phyloP scores from a whole-genome alignment of 2,113 vertebrate species.

The Ameiurus melas region DNA sequence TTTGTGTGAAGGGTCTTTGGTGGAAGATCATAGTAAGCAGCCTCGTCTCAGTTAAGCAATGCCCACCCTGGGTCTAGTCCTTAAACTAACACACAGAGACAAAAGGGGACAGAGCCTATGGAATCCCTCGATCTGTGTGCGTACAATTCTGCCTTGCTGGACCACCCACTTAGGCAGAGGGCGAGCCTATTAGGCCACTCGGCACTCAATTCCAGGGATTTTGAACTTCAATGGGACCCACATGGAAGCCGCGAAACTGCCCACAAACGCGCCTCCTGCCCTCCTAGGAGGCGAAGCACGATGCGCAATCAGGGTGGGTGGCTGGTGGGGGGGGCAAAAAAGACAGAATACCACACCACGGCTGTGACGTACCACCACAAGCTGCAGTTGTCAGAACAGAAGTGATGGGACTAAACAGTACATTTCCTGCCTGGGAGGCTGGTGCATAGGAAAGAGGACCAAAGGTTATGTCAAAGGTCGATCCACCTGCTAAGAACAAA shows the following conservation, averaged over 20 bases:
- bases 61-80: conserved; percentile 60
- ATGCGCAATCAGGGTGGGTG: conserved; percentile 44
- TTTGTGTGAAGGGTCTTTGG: conserved; percentile 40
- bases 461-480: conserved; percentile 55
- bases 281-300: conserved; percentile 43
- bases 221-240: conserved; percentile 65
- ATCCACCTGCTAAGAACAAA: conserved; percentile 66
- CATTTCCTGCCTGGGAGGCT: conserved; percentile 52
- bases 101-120: conserved; percentile 54
- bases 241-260: conserved; percentile 55
- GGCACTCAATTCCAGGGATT: conserved; percentile 59
- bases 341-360: conserved; percentile 33
- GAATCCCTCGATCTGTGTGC: conserved; percentile 57
- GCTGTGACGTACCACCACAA: conserved; percentile 23
- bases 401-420: conserved; percentile 49
- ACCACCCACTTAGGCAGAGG: conserved; percentile 64
- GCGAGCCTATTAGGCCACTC: conserved; percentile 54
- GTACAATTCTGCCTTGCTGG: conserved; percentile 33
- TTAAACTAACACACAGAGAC: conserved; percentile 62
- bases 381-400: conserved; percentile 37
- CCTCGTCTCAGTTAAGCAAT: conserved; percentile 48
- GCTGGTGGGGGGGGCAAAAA: conserved; percentile 14
- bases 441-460: conserved; percentile 20
- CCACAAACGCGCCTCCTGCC: conserved; percentile 47
- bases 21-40: conserved; percentile 50